Base-by-base conservation (phyloP, 2,888 invertebrate species). In the Lasius platythorax region DNA sequence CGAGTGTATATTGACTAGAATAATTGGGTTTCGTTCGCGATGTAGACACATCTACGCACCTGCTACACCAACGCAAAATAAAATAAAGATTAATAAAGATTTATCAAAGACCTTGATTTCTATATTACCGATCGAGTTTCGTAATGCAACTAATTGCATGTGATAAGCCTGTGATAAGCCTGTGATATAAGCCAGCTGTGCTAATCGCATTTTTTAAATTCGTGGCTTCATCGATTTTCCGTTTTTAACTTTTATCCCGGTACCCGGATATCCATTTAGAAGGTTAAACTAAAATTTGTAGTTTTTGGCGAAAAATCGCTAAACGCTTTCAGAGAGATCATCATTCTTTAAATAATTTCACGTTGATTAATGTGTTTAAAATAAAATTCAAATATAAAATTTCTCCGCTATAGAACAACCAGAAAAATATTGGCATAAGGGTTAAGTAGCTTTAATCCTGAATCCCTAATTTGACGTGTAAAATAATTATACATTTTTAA, bases 1-100 rank as follows among this genome's bases (percentile, higher is more conserved):
- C 53, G 78, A 68, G 56, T 12, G n/a, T 78, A 78, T 70, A 78
- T 70, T 78, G 78, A 70, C 78, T 70, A 58, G 72, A 78, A 68
- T 78, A 78, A 78, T 78, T 43, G 56, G 56, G 72, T 78, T 78
- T 78, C 40, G 30, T 6, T 70, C 23, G n/a, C n/a, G 33, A 78
- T 78, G 30, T 23, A 30, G 23, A 33, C 40, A 30, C 56, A 68
- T 78, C 78, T 40, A 68, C 58, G 70, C 70, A 56, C 56, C 56
- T 40, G 56, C 56, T 37, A 78, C 40, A 18, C 30, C 72, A 70
- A 78, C 30, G 23, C 43, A 58, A 53, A 53, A 78, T 43, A 78
- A 70, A 78, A 33, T 58, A n/a, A 68, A 53, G 53, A 56, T 78
- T 70, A 50, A 78, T 78, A 56, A 63, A 81, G 53, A 75, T 37